Base-by-base conservation (phyloP, 1,140 invertebrate genomes). In the Aphelenchoides avenae region DNA sequence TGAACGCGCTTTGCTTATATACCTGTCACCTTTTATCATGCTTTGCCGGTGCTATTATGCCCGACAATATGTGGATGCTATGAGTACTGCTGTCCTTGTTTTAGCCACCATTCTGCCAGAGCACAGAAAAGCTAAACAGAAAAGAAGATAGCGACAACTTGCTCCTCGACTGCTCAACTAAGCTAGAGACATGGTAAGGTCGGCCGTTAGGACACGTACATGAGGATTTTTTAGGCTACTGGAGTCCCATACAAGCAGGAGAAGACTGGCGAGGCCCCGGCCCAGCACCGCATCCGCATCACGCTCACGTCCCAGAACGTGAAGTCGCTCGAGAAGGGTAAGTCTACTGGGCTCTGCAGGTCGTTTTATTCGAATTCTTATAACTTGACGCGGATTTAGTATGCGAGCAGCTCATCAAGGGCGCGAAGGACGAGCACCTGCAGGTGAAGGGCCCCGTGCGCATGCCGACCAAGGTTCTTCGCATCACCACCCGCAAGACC, bases 401-500 rank as follows among this genome's bases (percentile, higher is more conserved):
- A 27, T 95, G 91, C 80, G 84, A 87, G 26, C 92, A 95, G 74
- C 82, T 98, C 58, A 92, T 97, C 75, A 85, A 86, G 69, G 89
- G 89, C 57, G 91, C 92, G 31, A 97, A 96, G 80, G 91, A 93
- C 65, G 91, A 96, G 79, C 88, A 91, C 59, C 80, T 98, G 47
- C 87, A 88, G 69, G 91, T 95, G 1, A 95, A 96, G 79, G 91
- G 91, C 65, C 91, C 91, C 59, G 87, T 94, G 31, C 86, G 91
- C 68, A 89, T 95, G 87, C 91, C 91, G 31, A 95, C 90, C 30
- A 93, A 93, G 78, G 84, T 85, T 41, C 80, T 95, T 40, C 85
- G 94, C 67, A 97, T 99, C 78, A 98, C 94, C 22, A 97, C 93
- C 29, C 84, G 94, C 64, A 99, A 98, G 82, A 98, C 94, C 31